These are phyloP conservation scores for Gobiocypris rarus DNA, from an alignment of 2,113 vertebrate species.

Conservation along the genomic window DNA sequence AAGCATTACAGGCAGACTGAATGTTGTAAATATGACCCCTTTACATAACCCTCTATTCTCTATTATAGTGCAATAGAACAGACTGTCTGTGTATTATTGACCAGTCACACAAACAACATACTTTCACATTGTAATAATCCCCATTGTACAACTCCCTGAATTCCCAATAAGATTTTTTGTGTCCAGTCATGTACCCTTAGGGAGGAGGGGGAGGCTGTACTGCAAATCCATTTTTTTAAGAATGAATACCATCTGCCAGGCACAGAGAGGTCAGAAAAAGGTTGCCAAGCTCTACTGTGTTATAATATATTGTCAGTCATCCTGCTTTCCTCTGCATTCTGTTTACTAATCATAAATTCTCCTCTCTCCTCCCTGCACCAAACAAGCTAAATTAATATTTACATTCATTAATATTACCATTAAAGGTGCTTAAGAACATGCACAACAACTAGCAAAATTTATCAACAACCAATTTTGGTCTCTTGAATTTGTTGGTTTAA, in stretches of 20 bases:
- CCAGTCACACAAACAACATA: background rate
- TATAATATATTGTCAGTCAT: conserved; percentile 37
- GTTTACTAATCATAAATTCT: conserved; percentile 31
- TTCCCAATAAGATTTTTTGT: background rate
- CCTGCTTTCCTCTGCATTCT: conserved; percentile 32
- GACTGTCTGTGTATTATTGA: background rate
- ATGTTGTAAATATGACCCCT: background rate
- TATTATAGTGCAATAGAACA: conserved; percentile 2
- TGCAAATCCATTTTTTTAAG: conserved; percentile 41
- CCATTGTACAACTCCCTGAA: background rate
- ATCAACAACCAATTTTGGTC: background rate
- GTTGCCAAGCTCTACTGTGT: conserved; percentile 46
- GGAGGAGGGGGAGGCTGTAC: background rate
- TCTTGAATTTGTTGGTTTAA: background rate
- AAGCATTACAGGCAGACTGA: background rate
- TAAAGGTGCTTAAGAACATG: too few relatives aligned
- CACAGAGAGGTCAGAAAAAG: conserved; percentile 38
- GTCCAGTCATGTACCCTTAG: conserved; percentile 38
- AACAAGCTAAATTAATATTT: background rate
- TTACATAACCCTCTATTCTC: conserved; percentile 3
- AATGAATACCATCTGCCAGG: conserved; percentile 43
- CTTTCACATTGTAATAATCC: background rate
- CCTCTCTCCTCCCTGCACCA: background rate
- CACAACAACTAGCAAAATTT: background rate
- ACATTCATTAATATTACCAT: background rate